Evolutionary conservation across 2,797 vertebrate genomes (phyloP).

Genomic region (Sebastes steindachneri): DNA sequence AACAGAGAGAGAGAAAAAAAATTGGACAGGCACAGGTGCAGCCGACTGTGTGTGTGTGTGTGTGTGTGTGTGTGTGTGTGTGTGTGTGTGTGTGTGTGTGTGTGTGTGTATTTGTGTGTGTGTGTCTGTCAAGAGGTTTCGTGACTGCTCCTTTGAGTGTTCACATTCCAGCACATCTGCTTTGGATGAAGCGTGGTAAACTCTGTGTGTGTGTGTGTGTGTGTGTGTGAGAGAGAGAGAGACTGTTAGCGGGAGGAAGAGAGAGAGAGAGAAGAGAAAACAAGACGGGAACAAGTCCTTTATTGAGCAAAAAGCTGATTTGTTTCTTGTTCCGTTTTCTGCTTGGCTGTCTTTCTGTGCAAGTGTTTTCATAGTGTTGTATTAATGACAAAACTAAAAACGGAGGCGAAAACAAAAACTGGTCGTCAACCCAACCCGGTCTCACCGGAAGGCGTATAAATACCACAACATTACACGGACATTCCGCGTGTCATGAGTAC

Average conservation of each 20-base stretch:
- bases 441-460: no score
- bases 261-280: not conserved
- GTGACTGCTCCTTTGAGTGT: conserved; percentile 80
- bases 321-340: not conserved
- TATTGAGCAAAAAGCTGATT: not conserved
- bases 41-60: conserved; percentile 34
- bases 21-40: conserved; percentile 70
- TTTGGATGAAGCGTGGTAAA: conserved; percentile 75
- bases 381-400: not conserved
- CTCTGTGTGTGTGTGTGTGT: conserved; percentile 31
- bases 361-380: not conserved
- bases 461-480: no score
- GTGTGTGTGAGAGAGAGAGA: not conserved
- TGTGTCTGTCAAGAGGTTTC: conserved; percentile 65
- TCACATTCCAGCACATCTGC: conserved; percentile 82
- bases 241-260: not conserved
- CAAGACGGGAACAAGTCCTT: not conserved
- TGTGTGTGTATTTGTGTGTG: not conserved
- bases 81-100: not conserved
- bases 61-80: not conserved
- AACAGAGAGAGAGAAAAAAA: conserved; percentile 32
- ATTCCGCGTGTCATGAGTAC: no score
- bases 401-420: not conserved
- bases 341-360: not conserved
- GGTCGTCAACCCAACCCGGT: no score